Conservation (phyloP, 2,888 invertebrate species). For the Mesoligia furuncula region DNA sequence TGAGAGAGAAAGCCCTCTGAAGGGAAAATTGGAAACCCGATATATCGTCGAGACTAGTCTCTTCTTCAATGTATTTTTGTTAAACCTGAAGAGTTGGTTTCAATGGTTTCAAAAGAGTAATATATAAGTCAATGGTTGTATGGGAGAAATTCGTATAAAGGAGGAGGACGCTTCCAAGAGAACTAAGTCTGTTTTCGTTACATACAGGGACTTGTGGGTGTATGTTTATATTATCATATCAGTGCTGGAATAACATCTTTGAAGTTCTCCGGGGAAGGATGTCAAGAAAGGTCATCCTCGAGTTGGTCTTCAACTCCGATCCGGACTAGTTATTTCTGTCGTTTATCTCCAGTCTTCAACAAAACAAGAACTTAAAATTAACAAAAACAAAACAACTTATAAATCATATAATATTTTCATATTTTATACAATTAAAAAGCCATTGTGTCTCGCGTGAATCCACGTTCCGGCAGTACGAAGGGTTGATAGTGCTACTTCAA, state of each 20-base stretch:
- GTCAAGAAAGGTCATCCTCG: background rate
- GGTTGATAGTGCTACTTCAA: too few relatives aligned
- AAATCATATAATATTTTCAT: background rate
- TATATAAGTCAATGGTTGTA: too few relatives aligned
- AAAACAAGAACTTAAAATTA: too few relatives aligned
- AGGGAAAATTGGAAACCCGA: background rate
- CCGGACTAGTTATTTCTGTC: too few relatives aligned
- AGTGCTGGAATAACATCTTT: background rate
- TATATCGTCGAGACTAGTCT: background rate
- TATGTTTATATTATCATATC: background rate
- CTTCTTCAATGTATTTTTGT: background rate
- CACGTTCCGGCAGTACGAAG: too few relatives aligned
- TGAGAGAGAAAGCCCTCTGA: background rate
- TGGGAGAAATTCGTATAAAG: background rate
- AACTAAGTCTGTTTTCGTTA: background rate
- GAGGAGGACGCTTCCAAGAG: background rate
- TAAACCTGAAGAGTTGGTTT: too few relatives aligned
- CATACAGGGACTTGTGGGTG: background rate
- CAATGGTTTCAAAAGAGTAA: too few relatives aligned
- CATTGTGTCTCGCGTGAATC: too few relatives aligned
- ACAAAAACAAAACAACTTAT: background rate
- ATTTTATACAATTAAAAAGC: background rate
- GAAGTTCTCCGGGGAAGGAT: background rate
- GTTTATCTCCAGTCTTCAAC: background rate
- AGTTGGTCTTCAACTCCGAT: background rate